Base-by-base conservation (phyloP, 1,140 invertebrate species). In the Drosophila sproati region DNA sequence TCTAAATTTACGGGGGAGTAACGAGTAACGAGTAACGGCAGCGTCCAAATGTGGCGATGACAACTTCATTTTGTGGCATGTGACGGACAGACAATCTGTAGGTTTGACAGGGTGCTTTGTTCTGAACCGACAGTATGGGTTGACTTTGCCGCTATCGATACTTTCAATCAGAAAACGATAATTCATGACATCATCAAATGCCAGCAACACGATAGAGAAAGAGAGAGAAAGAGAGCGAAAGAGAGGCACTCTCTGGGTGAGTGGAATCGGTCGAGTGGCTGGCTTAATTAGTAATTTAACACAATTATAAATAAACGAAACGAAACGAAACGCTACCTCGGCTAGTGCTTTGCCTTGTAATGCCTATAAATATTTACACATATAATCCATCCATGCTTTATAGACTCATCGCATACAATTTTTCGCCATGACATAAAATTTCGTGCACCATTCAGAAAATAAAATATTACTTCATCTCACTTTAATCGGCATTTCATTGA, bases 81-180 rank as follows among this genome's bases (percentile, higher is more conserved):
- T 83, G 80, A 79, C 35, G 54, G 72, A 57, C 35, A 59, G 72
- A 57, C 69, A 57, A 39, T 56, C 29, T 82, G 60, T 80, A 69
- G 69, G 70, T 69, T 67, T 73, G 74, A 71, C n/a, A 37, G 28
- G 50, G 28, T 60, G 68, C 83, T 83, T 88, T 80, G 83, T 83
- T 88, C 77, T 88, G 34, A 78, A 55, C 82, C 82, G 72, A 60
- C 70, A 52, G 45, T 20, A 41, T 12, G 61, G 59, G 51, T 63
- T 68, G 57, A 43, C 63, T 57, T 57, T 51, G 72, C 39, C 73
- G 70, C 71, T 89, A 88, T 89, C 80, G 74, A 85, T 78, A 89
- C 80, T 89, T 89, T 89, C 86, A 90, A 89, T 89, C 85, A 89
- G 78, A 89, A 89, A 80, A 81, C 85, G 83, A 91, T 91, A 91